Conservation (phyloP, 2,797 vertebrate species). For the Lemur catta region DNA sequence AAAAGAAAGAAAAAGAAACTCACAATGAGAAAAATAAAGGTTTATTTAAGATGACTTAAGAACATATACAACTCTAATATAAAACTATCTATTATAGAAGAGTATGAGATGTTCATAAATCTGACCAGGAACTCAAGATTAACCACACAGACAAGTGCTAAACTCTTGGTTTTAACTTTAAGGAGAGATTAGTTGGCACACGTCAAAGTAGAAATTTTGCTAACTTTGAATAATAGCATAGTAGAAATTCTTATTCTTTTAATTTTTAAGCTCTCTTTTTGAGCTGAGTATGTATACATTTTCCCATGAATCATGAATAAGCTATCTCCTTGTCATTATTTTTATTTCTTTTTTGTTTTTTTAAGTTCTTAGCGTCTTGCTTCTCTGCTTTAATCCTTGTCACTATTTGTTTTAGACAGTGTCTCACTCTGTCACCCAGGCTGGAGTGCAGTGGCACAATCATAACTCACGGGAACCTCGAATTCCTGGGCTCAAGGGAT, state of each 20-base stretch:
- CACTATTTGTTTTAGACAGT: background rate
- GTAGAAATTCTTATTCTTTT: conserved; percentile 23
- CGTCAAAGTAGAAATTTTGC: conserved; percentile 37
- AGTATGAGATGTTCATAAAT: background rate
- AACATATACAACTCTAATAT: background rate
- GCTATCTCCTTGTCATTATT: background rate
- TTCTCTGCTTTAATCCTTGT: background rate
- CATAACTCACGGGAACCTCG: background rate
- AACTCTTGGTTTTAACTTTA: conserved; percentile 1
- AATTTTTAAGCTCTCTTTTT: conserved; percentile 30
- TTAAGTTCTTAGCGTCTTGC: too few relatives aligned
- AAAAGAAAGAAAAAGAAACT: too few relatives aligned
- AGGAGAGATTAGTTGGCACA: background rate
- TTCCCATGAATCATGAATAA: background rate
- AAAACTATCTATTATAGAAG: background rate
- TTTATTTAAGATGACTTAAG: background rate
- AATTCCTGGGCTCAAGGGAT: background rate
- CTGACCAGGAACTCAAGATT: conserved; percentile 21
- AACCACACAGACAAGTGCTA: conserved; percentile 5
- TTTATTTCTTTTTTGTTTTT: background rate
- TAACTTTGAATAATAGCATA: conserved; percentile 4
- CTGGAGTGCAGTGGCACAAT: background rate
- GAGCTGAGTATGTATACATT: background rate
- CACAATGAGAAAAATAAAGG: background rate
- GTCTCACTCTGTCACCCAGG: background rate